Base-by-base conservation (phyloP, 2,113 vertebrate species). In the Hoplias malabaricus region DNA sequence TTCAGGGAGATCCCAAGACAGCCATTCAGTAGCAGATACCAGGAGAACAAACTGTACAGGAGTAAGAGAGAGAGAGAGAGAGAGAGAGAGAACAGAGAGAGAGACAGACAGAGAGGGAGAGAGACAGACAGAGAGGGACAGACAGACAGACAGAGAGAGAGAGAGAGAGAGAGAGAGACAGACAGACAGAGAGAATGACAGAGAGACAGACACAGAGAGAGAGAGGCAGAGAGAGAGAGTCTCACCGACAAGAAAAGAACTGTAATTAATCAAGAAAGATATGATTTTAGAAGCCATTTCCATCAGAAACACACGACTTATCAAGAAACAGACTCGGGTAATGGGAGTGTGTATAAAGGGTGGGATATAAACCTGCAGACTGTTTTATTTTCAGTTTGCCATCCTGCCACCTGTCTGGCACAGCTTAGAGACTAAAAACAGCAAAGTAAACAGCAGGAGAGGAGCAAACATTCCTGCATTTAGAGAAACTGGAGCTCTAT, bases 1-100 rank as follows among this genome's bases (percentile, higher is more conserved):
- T 89, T 90, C 81, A 86, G 31, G 77, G 1, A 25, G 40, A 82
- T 88, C 88, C 84, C 85, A 69, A 42, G 19, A 82, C 84, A 82
- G 63, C 78, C 73, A 84, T 86, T 89, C 77, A 84, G 70, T 53
- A 83, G 75, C 83, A 72, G 74, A 12, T 77, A 77, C 31, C 80
- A 61, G 43, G 29, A 65, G 57, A 53, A 65, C 42, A 23, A 29
- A 63, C 46, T 48, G 19, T 16, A 43, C 54, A 69, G 54, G 21
- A 33, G 10, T 2, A 25, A 4, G 23, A 29, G 12, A 54, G 34
- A 34, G 12, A 70, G 68, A 72, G 50, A 40, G 1, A 59, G 9
- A 0, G 10, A 25, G 25, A 57, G 54, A 57, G 25, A 57, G 54
- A 27, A 57, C 9, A 29, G 46, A 50, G 46, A 50, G 16, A n/a